Conservation (phyloP, 1,140 invertebrate genomes). For the Ceratosolen solmsi region DNA sequence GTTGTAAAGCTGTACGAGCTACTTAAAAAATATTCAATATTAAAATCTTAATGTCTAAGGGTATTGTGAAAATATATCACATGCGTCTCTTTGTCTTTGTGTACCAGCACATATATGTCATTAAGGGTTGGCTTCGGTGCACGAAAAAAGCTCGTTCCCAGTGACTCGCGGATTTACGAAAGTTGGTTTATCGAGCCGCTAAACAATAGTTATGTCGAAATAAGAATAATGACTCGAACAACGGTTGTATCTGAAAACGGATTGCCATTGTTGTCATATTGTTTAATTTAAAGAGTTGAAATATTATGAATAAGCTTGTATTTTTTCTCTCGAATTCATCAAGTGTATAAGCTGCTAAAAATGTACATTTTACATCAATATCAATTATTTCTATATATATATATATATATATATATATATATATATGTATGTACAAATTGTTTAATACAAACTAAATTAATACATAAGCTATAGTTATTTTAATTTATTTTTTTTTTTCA, state of each 20-base stretch:
- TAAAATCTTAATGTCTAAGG: constrained; percentile 45
- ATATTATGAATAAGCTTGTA: constrained; percentile 8
- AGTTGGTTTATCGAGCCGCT: constrained; percentile 52
- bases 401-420: no score
- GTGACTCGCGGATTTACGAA: constrained; percentile 17
- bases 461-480: no score
- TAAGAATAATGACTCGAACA: constrained; percentile 30
- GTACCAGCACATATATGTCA: constrained; percentile 25
- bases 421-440: no score
- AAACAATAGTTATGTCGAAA: constrained; percentile 44
- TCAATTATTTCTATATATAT: no score
- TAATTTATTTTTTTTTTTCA: no score
- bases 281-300: constrained; percentile 25
- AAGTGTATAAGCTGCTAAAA: no score
- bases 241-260: constrained; percentile 8
- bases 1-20: not conserved
- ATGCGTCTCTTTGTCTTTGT: not conserved
- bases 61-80: not conserved
- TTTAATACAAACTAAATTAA: no score
- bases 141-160: constrained; percentile 27
- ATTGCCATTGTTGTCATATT: constrained; percentile 4
- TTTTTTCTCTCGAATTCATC: not conserved
- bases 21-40: constrained; percentile 27
- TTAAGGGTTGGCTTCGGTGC: constrained; percentile 19
- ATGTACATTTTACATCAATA: no score